phyloP scores from a whole-genome alignment of 2,888 invertebrate species.

The Phymatocera aterrima region DNA sequence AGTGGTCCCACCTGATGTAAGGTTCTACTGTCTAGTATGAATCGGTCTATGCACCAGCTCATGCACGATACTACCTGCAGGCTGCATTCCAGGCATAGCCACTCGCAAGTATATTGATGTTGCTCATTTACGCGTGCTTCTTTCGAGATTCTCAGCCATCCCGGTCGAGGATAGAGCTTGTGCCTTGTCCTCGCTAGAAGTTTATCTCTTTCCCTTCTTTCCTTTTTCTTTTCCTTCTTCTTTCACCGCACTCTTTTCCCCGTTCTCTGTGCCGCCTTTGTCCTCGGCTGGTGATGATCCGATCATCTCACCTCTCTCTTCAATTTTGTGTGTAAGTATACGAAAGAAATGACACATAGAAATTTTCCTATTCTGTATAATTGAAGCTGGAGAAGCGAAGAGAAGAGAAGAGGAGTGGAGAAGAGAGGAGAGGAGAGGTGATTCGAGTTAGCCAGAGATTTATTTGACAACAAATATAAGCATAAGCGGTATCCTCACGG shows the following conservation, averaged over 20 bases:
- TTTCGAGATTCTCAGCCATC: not conserved
- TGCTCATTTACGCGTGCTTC: conserved; percentile 31
- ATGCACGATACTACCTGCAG: not conserved
- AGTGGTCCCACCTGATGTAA: too few species aligned
- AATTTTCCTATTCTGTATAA: too few species aligned
- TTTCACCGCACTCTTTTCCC: too few species aligned
- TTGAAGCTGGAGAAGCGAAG: not conserved
- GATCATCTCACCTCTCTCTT: too few species aligned
- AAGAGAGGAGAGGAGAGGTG: not conserved
- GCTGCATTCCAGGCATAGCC: conserved; percentile 31
- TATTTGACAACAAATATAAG: conserved; percentile 13
- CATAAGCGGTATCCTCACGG: not conserved
- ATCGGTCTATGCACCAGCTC: conserved; percentile 28
- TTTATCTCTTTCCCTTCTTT: not conserved
- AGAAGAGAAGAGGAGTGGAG: not conserved
- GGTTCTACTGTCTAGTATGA: not conserved
- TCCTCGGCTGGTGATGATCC: too few species aligned
- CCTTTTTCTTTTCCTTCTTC: too few species aligned
- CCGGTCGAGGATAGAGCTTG: not conserved
- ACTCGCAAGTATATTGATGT: conserved; percentile 26
- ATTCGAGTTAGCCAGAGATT: not conserved
- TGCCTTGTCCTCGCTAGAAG: not conserved
- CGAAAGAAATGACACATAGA: too few species aligned
- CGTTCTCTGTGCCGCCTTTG: too few species aligned
- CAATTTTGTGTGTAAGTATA: too few species aligned